A percentile compares a stretch with the other conserved stretches of the same genome.
These are phyloP conservation scores for Strigamia maritima DNA, from an alignment of 2,888 invertebrate species.

Conservation along the genomic window DNA sequence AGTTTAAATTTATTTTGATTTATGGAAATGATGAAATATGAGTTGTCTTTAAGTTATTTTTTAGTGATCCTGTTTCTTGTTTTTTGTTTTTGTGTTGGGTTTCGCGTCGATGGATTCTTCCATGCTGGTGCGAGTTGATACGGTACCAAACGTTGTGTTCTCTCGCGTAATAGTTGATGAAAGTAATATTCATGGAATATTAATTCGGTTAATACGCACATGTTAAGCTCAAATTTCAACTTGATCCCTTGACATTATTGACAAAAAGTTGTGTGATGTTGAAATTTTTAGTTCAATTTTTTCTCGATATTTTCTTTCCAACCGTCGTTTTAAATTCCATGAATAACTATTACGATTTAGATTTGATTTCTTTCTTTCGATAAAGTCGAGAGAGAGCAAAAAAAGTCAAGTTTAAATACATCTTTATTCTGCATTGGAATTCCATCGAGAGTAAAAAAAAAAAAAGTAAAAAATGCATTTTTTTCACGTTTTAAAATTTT, in stretches of 20 bases:
- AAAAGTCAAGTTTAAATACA: not conserved
- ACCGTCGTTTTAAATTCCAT: not conserved
- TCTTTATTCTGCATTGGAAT: not conserved
- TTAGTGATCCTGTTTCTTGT: not conserved
- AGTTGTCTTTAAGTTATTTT: not conserved
- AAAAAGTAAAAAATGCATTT: not conserved
- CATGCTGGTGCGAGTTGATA: not conserved
- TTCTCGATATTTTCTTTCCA: not conserved
- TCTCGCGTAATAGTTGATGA: not conserved
- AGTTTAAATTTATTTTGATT: not conserved
- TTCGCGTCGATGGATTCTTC: no score
- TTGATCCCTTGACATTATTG: slow-evolving; percentile 6
- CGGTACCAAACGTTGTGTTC: not conserved
- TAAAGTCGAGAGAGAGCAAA: not conserved
- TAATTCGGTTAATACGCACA: not conserved
- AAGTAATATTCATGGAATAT: not conserved
- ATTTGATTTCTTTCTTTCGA: not conserved
- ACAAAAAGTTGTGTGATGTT: not conserved
- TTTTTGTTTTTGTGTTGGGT: no score
- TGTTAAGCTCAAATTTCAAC: not conserved
- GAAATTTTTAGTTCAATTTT: not conserved
- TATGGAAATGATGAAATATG: not conserved
- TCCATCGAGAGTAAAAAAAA: not conserved
- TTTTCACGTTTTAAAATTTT: not conserved
- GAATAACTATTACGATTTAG: not conserved